Percentiles rank a stretch among this genome's conserved stretches.
Evolutionary conservation across 2,113 vertebrate genomes (phyloP).

Genomic region (Myotis yumanensis): DNA sequence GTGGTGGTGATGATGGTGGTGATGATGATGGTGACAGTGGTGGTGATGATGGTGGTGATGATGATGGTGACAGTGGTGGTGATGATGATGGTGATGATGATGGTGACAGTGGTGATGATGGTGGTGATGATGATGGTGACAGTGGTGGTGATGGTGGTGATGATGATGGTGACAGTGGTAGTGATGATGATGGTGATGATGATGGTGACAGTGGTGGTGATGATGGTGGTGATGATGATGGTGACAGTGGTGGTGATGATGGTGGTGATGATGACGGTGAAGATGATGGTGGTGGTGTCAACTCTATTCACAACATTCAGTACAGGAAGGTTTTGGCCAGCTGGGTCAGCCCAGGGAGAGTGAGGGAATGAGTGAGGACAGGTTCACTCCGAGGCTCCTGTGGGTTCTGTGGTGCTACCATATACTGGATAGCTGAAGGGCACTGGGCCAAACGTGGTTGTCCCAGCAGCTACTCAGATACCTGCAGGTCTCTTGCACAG

Average conservation of each 20-base stretch:
- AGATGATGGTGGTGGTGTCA: background rate
- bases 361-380: background rate
- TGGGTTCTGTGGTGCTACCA: fast-evolving
- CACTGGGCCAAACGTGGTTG: too few relatives aligned
- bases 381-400: background rate
- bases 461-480: fast-evolving
- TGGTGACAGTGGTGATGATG: background rate
- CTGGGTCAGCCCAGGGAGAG: background rate
- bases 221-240: too few relatives aligned
- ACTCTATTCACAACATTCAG: background rate
- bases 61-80: background rate
- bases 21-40: fast-evolving
- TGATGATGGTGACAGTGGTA: too few relatives aligned
- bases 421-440: background rate
- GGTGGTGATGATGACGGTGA: too few relatives aligned
- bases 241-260: background rate
- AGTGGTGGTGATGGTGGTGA: background rate
- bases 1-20: background rate
- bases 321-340: background rate
- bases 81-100: background rate
- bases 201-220: background rate
- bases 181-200: too few relatives aligned
- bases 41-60: fast-evolving
- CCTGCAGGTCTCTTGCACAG: too few relatives aligned
- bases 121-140: fast-evolving